Conservation (phyloP, 2,113 vertebrate genomes). For the Syngnathus scovelli region DNA sequence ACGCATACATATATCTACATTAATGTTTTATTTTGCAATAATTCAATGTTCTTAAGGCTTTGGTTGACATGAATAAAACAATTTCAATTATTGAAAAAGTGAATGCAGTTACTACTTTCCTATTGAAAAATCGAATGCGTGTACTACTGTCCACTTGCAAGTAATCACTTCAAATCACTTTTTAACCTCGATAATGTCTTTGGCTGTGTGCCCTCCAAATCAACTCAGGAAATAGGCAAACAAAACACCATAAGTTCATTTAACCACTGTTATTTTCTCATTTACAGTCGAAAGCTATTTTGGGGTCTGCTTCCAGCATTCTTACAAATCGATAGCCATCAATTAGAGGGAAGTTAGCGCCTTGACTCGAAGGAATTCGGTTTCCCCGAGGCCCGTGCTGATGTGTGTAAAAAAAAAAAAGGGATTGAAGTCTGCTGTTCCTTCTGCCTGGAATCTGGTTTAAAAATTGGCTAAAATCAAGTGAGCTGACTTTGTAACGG, state of each 20-base stretch:
- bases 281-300: constrained; percentile 4
- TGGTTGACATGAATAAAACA: background rate
- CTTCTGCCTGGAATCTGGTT: constrained; percentile 9
- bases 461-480: background rate
- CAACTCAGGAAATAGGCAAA: background rate
- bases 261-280: constrained; percentile 4
- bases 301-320: constrained; percentile 8
- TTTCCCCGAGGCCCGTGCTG: background rate
- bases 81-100: background rate
- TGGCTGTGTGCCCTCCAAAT: background rate
- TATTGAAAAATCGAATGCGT: too few species aligned
- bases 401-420: background rate
- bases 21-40: background rate
- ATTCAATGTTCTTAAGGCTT: background rate
- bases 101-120: too few species aligned
- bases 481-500: background rate
- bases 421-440: constrained; percentile 4
- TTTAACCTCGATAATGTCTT: background rate
- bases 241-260: constrained; percentile 5
- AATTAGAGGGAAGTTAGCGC: constrained; percentile 5
- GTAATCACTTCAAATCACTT: background rate
- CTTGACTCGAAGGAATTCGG: constrained; percentile 6
- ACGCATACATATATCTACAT: background rate
- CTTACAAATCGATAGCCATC: constrained; percentile 11
- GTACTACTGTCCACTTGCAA: background rate